Conservation (phyloP, 2,113 vertebrate genomes). For the Campylomormyrus numenius region DNA sequence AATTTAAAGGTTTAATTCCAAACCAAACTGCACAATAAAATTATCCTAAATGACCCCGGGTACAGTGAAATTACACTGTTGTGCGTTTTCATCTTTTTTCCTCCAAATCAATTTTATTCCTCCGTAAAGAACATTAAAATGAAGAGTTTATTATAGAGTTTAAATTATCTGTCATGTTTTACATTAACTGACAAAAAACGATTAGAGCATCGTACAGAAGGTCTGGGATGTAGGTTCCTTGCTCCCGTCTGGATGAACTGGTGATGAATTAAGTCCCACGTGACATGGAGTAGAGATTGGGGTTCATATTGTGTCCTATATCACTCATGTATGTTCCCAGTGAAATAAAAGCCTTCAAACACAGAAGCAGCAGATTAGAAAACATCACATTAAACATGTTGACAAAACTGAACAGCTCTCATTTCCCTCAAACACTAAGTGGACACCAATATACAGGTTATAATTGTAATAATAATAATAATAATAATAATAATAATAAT, state of each 20-base stretch:
- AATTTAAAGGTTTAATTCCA: background rate
- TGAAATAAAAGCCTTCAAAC: background rate
- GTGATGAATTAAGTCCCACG: background rate
- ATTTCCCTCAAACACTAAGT: background rate
- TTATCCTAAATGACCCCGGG: slow-evolving; percentile 1
- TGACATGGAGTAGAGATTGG: background rate
- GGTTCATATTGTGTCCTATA: background rate
- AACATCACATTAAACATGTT: background rate
- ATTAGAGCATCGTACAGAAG: background rate
- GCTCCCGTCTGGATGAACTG: background rate
- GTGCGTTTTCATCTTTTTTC: background rate
- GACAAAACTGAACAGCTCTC: background rate
- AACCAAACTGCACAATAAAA: background rate
- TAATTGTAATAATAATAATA: background rate
- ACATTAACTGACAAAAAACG: background rate
- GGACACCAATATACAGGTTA: background rate
- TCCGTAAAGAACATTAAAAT: background rate
- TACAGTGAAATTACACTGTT: background rate
- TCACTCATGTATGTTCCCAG: background rate
- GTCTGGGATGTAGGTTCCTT: background rate
- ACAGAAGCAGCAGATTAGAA: background rate
- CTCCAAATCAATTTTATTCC: background rate
- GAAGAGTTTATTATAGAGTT: background rate
- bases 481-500: background rate
- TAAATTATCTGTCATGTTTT: slow-evolving; percentile 8